A percentile compares a stretch with the other conserved stretches of the same genome.
phyloP scores from a whole-genome alignment of 37 sponge, comb jelly and placozoan species.

The Oopsacas minuta region DNA sequence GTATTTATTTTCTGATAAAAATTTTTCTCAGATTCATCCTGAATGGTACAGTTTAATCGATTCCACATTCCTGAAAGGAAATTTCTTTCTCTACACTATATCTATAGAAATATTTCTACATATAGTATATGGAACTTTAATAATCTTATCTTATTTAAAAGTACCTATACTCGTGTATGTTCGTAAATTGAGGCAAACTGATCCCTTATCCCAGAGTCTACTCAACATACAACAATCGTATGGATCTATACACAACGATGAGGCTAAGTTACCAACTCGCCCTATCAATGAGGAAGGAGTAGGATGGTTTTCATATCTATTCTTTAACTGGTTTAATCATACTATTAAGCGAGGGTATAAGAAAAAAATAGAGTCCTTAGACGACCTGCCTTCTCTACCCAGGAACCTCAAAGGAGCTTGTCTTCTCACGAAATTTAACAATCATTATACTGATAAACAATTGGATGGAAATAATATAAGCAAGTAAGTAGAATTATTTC shows the following conservation, averaged over 20 bases:
- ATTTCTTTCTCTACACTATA: background rate
- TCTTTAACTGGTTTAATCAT: background rate
- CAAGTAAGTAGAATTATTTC: background rate
- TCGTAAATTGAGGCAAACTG: background rate
- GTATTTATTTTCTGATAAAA: background rate
- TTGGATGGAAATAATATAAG: background rate
- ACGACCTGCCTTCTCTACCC: conserved; percentile 4
- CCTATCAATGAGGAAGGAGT: conserved; percentile 1
- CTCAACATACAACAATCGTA: background rate
- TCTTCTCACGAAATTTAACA: background rate
- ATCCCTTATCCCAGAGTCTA: background rate
- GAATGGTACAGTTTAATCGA: background rate
- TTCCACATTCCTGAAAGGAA: background rate
- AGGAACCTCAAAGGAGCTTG: background rate
- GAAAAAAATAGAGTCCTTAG: background rate
- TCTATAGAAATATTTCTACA: background rate
- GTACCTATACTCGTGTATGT: background rate
- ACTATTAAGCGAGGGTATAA: background rate
- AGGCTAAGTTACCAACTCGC: background rate
- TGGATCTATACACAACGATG: background rate
- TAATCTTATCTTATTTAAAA: background rate
- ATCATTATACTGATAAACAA: background rate
- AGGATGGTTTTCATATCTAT: background rate
- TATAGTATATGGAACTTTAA: background rate
- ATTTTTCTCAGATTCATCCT: background rate